phyloP scores from a whole-genome alignment of 1,140 invertebrate species.

The Drosophila tsacasi region DNA sequence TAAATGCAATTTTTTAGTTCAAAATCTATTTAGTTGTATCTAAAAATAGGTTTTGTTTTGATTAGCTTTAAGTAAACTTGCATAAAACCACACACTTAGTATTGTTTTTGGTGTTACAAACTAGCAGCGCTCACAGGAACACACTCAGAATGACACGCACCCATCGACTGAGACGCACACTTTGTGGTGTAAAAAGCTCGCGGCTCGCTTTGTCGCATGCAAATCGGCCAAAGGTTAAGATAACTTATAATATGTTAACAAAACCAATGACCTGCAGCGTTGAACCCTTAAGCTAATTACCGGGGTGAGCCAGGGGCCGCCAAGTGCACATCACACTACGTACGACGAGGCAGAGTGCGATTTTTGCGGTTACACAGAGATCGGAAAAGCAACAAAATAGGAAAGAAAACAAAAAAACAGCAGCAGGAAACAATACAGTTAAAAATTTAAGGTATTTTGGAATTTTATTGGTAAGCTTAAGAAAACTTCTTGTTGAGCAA shows the following conservation, averaged over 20 bases:
- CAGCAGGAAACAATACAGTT: neutral
- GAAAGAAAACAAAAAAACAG: neutral
- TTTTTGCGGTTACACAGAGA: conserved; percentile 4
- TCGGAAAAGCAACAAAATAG: conserved; percentile 14
- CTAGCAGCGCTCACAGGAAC: neutral
- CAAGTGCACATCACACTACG: conserved; percentile 47
- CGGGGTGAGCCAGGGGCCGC: conserved; percentile 55
- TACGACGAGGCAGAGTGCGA: conserved; percentile 38
- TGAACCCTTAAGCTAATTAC: conserved; percentile 80
- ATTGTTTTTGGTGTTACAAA: conserved; percentile 16
- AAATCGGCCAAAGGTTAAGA: conserved; percentile 79
- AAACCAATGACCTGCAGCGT: conserved; percentile 78
- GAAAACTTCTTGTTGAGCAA: neutral
- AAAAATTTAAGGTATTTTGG: neutral
- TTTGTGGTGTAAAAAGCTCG: conserved; percentile 26
- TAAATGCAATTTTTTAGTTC: neutral
- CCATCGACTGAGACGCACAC: conserved; percentile 25
- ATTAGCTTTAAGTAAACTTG: neutral
- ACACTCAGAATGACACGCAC: conserved; percentile 37
- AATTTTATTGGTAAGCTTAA: neutral
- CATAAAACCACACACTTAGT: no score
- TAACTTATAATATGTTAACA: conserved; percentile 83
- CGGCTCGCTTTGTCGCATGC: conserved; percentile 44
- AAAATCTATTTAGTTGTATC: neutral
- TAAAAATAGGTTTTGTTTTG: neutral